Evolutionary conservation across 2,888 invertebrate species (phyloP).

Genomic region (Ormyrus labotus): DNA sequence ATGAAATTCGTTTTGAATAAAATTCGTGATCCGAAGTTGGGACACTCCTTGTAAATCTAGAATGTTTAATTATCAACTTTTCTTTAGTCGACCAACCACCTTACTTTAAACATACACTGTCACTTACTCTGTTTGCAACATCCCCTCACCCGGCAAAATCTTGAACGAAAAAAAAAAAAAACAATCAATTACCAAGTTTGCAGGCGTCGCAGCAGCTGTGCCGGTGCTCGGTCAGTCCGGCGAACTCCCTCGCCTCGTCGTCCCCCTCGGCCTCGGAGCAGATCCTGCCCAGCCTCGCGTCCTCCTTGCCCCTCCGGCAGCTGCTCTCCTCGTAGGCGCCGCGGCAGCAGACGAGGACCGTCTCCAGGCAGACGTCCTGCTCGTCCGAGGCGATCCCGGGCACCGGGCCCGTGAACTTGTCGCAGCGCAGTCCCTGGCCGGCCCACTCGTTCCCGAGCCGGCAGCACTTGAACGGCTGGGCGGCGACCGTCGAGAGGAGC

Average conservation of each 20-base stretch:
- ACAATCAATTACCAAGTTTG: conserved; percentile 66
- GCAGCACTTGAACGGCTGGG: conserved; percentile 76
- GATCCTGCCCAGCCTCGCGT: conserved; percentile 75
- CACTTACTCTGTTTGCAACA: too few relatives aligned
- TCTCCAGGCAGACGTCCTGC: conserved; percentile 80
- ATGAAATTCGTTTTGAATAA: too few relatives aligned
- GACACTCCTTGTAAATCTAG: too few relatives aligned
- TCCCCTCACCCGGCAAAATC: not conserved
- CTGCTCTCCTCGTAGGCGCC: conserved; percentile 75
- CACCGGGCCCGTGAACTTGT: conserved; percentile 77
- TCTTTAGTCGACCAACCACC: too few relatives aligned
- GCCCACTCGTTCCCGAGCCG: conserved; percentile 78
- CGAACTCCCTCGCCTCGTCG: conserved; percentile 57
- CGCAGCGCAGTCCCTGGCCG: conserved; percentile 75
- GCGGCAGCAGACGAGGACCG: conserved; percentile 81
- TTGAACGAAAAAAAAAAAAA: not conserved
- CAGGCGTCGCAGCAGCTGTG: conserved; percentile 73
- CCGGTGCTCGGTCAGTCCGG: conserved; percentile 68
- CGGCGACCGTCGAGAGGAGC: conserved; percentile 1
- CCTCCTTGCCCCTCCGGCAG: conserved; percentile 77
- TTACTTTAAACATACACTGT: too few relatives aligned
- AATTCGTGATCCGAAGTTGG: too few relatives aligned
- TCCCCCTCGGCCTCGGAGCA: conserved; percentile 65
- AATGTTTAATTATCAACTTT: too few relatives aligned
- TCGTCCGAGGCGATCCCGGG: conserved; percentile 78